Evolutionary conservation across 1,140 invertebrate species (phyloP).

Genomic region (Drosophila melanica): DNA sequence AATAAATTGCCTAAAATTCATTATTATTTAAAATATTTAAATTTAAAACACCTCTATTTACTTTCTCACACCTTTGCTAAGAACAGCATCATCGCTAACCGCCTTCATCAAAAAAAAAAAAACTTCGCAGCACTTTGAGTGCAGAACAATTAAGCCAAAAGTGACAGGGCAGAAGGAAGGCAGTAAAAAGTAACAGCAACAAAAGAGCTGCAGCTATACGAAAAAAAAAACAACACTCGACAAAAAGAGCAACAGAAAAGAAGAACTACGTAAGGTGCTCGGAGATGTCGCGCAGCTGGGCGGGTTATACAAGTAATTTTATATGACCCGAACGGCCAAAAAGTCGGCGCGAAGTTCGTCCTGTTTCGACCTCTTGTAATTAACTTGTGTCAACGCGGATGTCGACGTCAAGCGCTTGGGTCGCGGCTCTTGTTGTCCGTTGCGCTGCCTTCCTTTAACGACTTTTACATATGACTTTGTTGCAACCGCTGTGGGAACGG

Average conservation of each 20-base stretch:
- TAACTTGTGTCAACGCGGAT: conserved; percentile 53
- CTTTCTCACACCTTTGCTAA: background rate
- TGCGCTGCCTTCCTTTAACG: conserved; percentile 38
- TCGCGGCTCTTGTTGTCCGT: conserved; percentile 47
- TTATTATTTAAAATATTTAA: no score
- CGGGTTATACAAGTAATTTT: conserved; percentile 56
- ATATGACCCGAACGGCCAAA: conserved; percentile 46
- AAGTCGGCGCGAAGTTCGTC: conserved; percentile 38
- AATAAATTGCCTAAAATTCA: no score
- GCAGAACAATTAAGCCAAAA: conserved; percentile 46
- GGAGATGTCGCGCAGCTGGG: conserved; percentile 29
- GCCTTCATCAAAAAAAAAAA: background rate
- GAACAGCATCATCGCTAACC: background rate
- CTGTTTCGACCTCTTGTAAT: conserved; percentile 47
- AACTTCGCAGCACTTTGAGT: conserved; percentile 39
- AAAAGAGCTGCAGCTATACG: conserved; percentile 28
- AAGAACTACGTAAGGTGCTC: conserved; percentile 26
- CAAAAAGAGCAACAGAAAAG: background rate
- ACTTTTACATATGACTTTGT: conserved; percentile 48
- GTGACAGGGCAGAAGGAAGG: conserved; percentile 28
- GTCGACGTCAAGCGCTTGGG: conserved; percentile 28
- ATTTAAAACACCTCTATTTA: no score
- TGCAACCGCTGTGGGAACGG: conserved; percentile 36
- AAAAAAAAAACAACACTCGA: background rate
- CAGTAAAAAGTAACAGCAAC: conserved; percentile 35